phyloP scores from a whole-genome alignment of 2,113 vertebrate species.

The Cichladusa arquata region DNA sequence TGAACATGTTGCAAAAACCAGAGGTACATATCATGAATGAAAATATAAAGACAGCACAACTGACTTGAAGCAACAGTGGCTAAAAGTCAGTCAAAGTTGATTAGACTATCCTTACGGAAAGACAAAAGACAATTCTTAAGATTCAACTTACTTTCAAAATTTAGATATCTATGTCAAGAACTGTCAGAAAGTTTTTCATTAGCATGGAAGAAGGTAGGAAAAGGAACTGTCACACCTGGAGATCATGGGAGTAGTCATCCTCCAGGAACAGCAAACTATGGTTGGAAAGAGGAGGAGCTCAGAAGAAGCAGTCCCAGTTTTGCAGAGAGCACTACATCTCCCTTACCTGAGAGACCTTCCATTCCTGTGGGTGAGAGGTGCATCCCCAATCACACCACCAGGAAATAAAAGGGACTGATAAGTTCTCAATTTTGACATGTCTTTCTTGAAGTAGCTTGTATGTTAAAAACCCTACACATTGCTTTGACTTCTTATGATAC shows the following conservation, averaged over 20 bases:
- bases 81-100: background rate
- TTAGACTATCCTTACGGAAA: background rate
- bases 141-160: background rate
- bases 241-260: background rate
- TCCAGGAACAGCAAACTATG: background rate
- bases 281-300: background rate
- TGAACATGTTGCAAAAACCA: rapidly evolving
- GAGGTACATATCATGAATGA: background rate
- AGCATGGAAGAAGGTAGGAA: background rate
- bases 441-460: background rate
- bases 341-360: background rate
- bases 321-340: background rate
- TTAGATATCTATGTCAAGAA: background rate
- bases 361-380: background rate
- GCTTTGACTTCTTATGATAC: background rate
- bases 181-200: background rate
- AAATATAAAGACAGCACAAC: background rate
- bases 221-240: background rate
- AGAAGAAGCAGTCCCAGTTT: background rate
- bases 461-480: background rate
- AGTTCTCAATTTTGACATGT: background rate
- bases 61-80: background rate
- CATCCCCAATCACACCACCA: rapidly evolving
- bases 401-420: background rate
- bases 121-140: background rate